Evolutionary conservation across 2,888 invertebrate species (phyloP), one percentile per base, ranked within the genome.

Genomic region (Nemotelus nigrinus): DNA sequence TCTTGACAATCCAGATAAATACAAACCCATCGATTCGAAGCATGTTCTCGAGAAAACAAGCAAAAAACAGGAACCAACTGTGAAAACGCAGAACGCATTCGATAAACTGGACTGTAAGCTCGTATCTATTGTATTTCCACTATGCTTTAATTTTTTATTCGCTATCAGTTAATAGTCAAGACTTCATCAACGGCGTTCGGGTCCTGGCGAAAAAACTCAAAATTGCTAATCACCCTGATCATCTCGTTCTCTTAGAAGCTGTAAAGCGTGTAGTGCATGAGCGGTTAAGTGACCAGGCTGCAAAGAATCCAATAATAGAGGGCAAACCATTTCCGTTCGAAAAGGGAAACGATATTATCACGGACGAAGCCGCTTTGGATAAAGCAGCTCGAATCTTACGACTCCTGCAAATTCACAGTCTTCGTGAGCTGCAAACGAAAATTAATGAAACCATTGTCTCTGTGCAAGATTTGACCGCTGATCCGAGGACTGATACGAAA

Each of bases 401-500:
- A 63, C 88, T 96, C 58, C 85, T 94, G 64, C 93, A 93, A 85
- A 91, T 94, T 64, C 86, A 86, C 81, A 86, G 85, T 74, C 80
- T 87, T 1, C 85, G 87, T 0, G 82, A 87, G 80, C 89, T 99
- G 71, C 99, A 99, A 86, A 98, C 97, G 0, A 91, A 91, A 83
- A 97, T 98, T 72, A 99, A 99, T 87, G 96, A 98, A 86, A 92
- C 96, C 1, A 93, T 99, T 81, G 99, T 98, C 1, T 91, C 92
- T 64, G 95, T 97, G 3, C 99, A 99, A 88, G 91, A 89, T 80
- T 89, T 99, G 2, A 99, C 99, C 1, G 98, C 98, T 3, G 94
- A 99, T 89, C 99, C 98, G 39, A 96, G 96, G 88, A 99, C 98
- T 80, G 97, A 99, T 85, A 96, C 97, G 0, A 93, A 93, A 85